Percentiles rank a stretch among this genome's conserved stretches.
Evolutionary conservation across 2,113 vertebrate genomes (phyloP).

Genomic region (Prunella fulvescens): DNA sequence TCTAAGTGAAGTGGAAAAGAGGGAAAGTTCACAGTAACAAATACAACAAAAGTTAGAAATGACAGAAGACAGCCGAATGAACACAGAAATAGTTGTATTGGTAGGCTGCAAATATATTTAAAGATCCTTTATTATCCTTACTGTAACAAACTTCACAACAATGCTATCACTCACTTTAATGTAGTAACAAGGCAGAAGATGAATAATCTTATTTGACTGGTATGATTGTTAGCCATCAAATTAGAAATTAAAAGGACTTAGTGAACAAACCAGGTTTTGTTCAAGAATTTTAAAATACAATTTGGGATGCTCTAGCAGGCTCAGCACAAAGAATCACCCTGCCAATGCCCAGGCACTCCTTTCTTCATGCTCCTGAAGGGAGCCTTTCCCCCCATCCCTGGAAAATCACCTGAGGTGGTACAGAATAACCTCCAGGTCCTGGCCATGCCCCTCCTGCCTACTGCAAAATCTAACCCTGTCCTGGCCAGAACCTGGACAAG

Average conservation of each 20-base stretch:
- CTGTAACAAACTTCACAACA: neutral
- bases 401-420: neutral
- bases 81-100: neutral
- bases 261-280: neutral
- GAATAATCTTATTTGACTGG: neutral
- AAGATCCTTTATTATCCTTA: neutral
- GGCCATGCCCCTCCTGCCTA: neutral
- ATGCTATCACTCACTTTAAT: neutral
- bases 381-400: neutral
- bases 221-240: neutral
- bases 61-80: neutral
- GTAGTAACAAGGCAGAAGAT: neutral
- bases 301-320: neutral
- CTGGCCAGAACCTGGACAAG: neutral
- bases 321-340: neutral
- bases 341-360: neutral
- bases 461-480: neutral
- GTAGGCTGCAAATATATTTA: neutral
- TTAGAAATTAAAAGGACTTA: neutral
- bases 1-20: neutral
- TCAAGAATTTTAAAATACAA: neutral
- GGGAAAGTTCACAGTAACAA: neutral
- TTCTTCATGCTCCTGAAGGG: neutral
- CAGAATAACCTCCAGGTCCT: neutral
- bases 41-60: neutral